A percentile compares a stretch with the other conserved stretches of the same genome.
Evolutionary conservation across 1,140 invertebrate species (phyloP).

Genomic region (Heliconius himera): DNA sequence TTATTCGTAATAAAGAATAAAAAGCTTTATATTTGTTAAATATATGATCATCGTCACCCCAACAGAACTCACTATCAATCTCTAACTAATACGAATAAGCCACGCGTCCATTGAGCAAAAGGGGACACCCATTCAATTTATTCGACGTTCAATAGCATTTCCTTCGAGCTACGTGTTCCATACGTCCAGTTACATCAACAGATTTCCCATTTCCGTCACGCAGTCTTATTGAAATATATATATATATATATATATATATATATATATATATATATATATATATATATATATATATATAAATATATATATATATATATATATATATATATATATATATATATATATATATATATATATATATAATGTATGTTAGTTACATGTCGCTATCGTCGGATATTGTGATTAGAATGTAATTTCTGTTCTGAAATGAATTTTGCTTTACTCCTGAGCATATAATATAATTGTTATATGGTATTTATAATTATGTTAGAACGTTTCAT

Average conservation of each 20-base stretch:
- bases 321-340: no score
- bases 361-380: not conserved
- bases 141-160: slow-evolving; percentile 10
- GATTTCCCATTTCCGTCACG: not conserved
- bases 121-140: not conserved
- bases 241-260: no score
- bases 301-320: no score
- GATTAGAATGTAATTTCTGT: not conserved
- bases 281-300: no score
- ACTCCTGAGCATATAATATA: not conserved
- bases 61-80: not conserved
- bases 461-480: not conserved
- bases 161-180: not conserved
- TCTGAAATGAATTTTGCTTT: slow-evolving; percentile 16
- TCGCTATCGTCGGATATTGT: slow-evolving; percentile 17
- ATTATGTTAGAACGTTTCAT: not conserved
- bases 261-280: no score
- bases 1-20: no score
- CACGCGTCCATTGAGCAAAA: not conserved
- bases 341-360: not conserved
- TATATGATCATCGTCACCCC: no score
- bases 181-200: slow-evolving; percentile 3
- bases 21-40: no score
- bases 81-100: not conserved
- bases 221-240: not conserved